These are phyloP conservation scores for Columba livia DNA, from an alignment of 2,113 vertebrate genomes.

Conservation along the genomic window DNA sequence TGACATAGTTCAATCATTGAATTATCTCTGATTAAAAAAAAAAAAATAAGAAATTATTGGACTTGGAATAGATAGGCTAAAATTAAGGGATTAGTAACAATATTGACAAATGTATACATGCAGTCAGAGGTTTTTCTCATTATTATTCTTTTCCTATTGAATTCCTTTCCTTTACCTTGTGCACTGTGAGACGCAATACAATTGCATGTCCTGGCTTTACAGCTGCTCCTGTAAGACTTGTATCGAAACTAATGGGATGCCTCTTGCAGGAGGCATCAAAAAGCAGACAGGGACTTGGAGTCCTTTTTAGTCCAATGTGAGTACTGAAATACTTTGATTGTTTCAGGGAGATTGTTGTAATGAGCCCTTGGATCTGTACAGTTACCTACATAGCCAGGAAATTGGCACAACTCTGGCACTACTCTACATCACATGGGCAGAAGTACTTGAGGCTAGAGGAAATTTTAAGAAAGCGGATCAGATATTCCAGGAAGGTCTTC, in stretches of 20 bases:
- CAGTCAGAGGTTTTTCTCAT: background rate
- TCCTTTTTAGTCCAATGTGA: background rate
- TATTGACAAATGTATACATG: background rate
- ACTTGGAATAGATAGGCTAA: background rate
- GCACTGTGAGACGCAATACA: background rate
- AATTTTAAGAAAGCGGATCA: conserved; percentile 87
- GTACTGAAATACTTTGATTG: background rate
- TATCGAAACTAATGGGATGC: background rate
- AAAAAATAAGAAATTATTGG: background rate
- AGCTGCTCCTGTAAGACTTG: background rate
- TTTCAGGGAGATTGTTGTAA: conserved; percentile 82
- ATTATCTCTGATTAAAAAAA: background rate
- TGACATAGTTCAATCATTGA: background rate
- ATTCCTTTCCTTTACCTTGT: background rate
- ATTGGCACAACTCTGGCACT: conserved; percentile 84
- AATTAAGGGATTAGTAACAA: background rate
- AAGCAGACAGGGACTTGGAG: fast-evolving
- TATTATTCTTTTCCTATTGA: background rate
- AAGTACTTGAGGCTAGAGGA: conserved; percentile 87
- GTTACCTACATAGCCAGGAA: conserved; percentile 87
- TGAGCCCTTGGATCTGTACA: conserved; percentile 90
- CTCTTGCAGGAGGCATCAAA: background rate
- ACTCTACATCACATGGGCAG: conserved; percentile 94
- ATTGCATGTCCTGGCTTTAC: background rate
- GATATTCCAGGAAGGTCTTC: conserved; percentile 88